These are phyloP conservation scores for Panulirus ornatus DNA, from an alignment of 1,140 invertebrate genomes.

Conservation along the genomic window DNA sequence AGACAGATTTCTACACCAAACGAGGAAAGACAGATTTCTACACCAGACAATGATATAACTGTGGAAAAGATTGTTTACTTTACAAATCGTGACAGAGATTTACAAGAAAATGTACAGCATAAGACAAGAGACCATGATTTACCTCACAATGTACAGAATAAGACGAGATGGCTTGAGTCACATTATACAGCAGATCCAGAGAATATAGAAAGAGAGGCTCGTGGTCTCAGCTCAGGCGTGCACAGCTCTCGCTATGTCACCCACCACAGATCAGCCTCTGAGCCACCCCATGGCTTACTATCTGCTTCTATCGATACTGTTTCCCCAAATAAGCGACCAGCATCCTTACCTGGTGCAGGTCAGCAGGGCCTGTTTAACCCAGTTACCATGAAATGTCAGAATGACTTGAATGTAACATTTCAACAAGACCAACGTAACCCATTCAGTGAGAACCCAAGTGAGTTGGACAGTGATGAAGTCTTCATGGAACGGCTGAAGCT, in stretches of 20 bases:
- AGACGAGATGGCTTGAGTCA: neutral
- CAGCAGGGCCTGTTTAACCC: neutral
- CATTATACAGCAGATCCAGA: neutral
- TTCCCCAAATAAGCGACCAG: slow-evolving; percentile 10
- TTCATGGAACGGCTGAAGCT: slow-evolving; percentile 45
- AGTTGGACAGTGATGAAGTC: neutral
- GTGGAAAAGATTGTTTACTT: neutral
- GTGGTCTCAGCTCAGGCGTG: neutral
- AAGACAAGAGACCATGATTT: neutral
- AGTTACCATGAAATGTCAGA: neutral
- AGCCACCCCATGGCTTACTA: neutral
- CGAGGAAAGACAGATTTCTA: neutral
- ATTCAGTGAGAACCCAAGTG: neutral
- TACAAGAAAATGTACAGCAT: neutral
- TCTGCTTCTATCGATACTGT: neutral
- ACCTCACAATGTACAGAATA: neutral
- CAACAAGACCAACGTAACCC: neutral
- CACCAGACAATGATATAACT: neutral
- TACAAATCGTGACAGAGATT: neutral
- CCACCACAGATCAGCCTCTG: slow-evolving; percentile 34
- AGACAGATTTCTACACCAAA: no score
- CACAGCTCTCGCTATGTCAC: slow-evolving; percentile 11
- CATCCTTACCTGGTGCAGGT: slow-evolving; percentile 30
- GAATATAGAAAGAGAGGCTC: neutral
- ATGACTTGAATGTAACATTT: neutral